Base-by-base conservation (phyloP, 2,797 vertebrate species). In the Melanotaenia nigrans region DNA sequence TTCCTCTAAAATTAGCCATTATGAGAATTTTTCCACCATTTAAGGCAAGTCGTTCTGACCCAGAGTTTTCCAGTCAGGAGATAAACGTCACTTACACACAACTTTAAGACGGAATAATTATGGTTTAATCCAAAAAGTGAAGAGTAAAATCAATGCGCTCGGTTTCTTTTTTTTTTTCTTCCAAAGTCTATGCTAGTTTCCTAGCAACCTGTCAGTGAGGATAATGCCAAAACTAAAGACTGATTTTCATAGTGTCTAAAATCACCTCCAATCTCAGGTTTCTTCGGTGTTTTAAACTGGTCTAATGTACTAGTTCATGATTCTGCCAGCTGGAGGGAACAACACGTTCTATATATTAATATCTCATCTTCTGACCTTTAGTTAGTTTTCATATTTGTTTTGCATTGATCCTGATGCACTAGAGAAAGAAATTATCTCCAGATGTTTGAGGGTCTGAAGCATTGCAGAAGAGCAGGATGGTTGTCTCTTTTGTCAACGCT, bases 401-500 rank as follows among this genome's bases (percentile, higher is more conserved):
- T 45, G 5, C 1, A 28, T 28, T 28, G 25, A 28, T 28, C 25
- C 25, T 28, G 25, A 28, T 28, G 25, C 25, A 28, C 25, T 28
- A 28, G 25, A 28, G 25, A 28, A 40, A 40, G 38, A 40, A 12
- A 40, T 13, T 5, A 45, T 20, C 1, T 42, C 40, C 40, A 42
- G 40, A 42, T 5, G 14, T 18, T 42, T 42, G 40, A 4, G 14
- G 5, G 14, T 18, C 40, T 16, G 40, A 10, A 16, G 40, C 40
- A 18, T 42, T 42, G 11, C 4, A 10, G 40, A 42, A 42, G 42
- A 45, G 42, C 16, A 18, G 42, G 42, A 25, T 2, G 24, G 35
- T 3, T 11, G 45, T 38, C 25, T 49, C 45, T 70, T 67, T 63
- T 58, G 45, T 42, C 54, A n/a, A 54, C 3, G 28, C 36, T 53